Evolutionary conservation across 2,797 vertebrate genomes (phyloP), one percentile per base, ranked within the genome.

Genomic region (Enteromius unitaeniatus): DNA sequence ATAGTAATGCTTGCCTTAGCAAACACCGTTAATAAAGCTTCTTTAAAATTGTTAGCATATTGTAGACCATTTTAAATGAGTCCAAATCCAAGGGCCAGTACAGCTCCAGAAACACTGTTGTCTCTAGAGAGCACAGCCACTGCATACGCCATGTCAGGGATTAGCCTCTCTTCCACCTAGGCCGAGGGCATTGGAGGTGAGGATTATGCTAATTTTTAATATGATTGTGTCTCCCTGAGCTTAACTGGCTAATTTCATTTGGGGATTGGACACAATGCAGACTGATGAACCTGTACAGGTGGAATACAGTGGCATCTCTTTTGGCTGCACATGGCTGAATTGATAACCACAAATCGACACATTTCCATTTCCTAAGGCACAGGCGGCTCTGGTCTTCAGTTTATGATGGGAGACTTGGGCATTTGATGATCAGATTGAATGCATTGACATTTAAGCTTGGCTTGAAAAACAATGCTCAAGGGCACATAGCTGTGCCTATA

Each of bases 391-490:
- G 67, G 81, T 84, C 73, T 51, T 58, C 82, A 64, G 15, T 70
- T 73, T 77, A 84, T 89, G 90, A 88, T 88, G 83, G 58, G 85
- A 84, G 86, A 88, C 87, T 76, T 81, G 70, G 87, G 87, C 90
- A 79, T 87, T 89, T 78, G 5, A 82, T 89, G 91, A 93, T 89
- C 91, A 90, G 91, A 93, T 92, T 94, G 93, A 92, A 93, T 93
- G 88, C 91, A 91, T 91, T 95, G 94, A 93, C 93, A 94, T 95
- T 95, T 94, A 88, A 40, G 58, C 81, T 55, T 65, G 70, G 67
- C 74, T 60, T 84, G 40, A 75, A 92, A 93, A 94, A 94, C 91
- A 87, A 93, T 94, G 88, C 82, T 83, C 87, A 89, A 89, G 92
- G 91, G 90, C 86, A 88, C 89, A 87, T 87, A 60, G 47, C 91